These are phyloP conservation scores for Grantiella picta DNA, from an alignment of 2,113 vertebrate genomes.

Conservation along the genomic window DNA sequence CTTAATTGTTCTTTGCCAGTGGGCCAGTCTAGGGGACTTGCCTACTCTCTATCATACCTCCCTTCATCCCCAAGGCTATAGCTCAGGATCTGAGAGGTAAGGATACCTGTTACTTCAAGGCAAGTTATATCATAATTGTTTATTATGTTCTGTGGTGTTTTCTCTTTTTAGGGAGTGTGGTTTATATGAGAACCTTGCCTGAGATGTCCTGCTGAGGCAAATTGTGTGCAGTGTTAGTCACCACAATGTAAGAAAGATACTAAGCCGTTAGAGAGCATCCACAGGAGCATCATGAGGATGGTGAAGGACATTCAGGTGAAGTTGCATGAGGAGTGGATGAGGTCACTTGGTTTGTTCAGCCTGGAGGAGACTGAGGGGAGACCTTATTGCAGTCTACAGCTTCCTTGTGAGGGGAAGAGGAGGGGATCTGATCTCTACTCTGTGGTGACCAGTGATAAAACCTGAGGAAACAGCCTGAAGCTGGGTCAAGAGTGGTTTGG, in stretches of 20 bases:
- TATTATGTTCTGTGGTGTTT: neutral
- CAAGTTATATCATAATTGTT: neutral
- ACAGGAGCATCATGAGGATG: accelerated
- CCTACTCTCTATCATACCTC: neutral
- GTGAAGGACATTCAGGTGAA: neutral
- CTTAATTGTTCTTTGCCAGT: neutral
- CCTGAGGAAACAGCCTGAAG: accelerated
- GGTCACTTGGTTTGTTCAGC: neutral
- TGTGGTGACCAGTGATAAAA: neutral
- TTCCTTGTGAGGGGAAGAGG: accelerated
- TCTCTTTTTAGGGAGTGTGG: accelerated
- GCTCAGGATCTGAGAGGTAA: neutral
- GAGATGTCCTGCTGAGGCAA: neutral
- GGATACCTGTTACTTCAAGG: neutral
- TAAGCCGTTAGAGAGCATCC: accelerated
- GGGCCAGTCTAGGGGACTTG: neutral
- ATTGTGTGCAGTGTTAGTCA: neutral
- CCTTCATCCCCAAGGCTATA: neutral
- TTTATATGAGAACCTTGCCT: neutral
- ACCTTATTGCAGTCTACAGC: neutral
- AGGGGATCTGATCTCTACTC: neutral
- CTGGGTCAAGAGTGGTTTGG: accelerated
- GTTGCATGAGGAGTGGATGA: neutral
- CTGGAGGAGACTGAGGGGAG: neutral
- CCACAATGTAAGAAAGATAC: neutral